Base-by-base conservation (phyloP, 2,888 invertebrate species). In the Aproaerema taeniolella region DNA sequence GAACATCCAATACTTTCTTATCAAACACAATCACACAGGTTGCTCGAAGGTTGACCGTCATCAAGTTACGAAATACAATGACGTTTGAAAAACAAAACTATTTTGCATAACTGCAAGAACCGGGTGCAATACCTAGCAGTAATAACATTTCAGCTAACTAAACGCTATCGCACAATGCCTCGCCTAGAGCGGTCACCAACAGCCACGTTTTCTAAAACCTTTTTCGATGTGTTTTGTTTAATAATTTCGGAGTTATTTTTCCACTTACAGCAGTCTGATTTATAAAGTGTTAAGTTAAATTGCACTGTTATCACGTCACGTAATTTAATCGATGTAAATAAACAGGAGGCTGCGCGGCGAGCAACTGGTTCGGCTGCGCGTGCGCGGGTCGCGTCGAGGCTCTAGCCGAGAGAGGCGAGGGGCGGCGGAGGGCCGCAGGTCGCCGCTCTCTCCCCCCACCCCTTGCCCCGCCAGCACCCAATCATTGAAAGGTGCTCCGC, bases 291-390 rank as follows among this genome's bases (percentile, higher is more conserved):
- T 17, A 26, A 26, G 32, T 45, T 37, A 44, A 43, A 45, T 47
- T 31, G 29, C 45, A 49, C 49, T 43, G 42, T 32, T 42, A 39
- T 36, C 59, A 53, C 58, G 56, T 59, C 67, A 68, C 61, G 51
- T 55, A 56, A 51, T 52, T 52, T 9, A 55, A 50, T 61, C 50
- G 57, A 63, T 75, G 80, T 83, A 80, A 85, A 85, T 81, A 86
- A 85, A 73, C 74, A 70, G 75, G 81, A 85, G 85, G 83, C 82
- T 82, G 81, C 75, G 77, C 80, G 79, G 73, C 77, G 71, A 62
- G 67, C 80, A 73, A 82, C 86, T 83, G 82, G 79, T 76, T 73
- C 56, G 63, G 62, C 61, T 78, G 83, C 83, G 82, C 81, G 74
- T 66, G 79, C 82, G 79, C 60, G 64, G 49, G 52, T 43, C 50